Base-by-base conservation (phyloP, 2,797 vertebrate species). In the Geotrypetes seraphini region DNA sequence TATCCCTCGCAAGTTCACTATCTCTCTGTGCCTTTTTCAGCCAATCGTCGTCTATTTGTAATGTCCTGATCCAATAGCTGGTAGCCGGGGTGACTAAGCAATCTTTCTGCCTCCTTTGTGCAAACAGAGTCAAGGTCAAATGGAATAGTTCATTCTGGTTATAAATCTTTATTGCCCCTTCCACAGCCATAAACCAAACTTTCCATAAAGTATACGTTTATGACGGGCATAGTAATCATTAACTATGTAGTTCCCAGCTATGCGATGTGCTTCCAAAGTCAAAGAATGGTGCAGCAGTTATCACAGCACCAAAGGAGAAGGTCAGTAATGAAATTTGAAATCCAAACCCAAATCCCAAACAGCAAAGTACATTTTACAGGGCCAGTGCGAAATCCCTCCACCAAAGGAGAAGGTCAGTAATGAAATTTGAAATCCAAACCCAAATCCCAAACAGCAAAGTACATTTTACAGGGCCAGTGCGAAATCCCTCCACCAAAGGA, bases 91-190 rank as follows among this genome's bases (percentile, higher is more conserved):
- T 56, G 25, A 2, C 63, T 65, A 39, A 68, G 47, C 47, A 50
- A 28, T 35, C 28, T 46, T 16, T 51, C 7, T 52, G 52, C 50
- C 53, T 66, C 57, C 55, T 34, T 47, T 56, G 2, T 5, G 50
- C 32, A 65, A 67, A 67, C 51, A 66, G 65, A 64, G 56, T 69
- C 70, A 78, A 75, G 63, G 71, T 60, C 62, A 75, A 60, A 66
- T 46, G 15, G 18, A 58, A 18, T 40, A 29, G 57, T 68, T 69
- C 62, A 74, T 56, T 62, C 31, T 42, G 32, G 55, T 44, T 39
- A 51, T 75, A 69, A 55, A 66, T 36, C 37, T 68, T 70, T 69
- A 71, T 56, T 56, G 34, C 52, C 38, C 47, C 2, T 39, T 39
- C 28, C 47, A 47, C 50, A 37, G 7, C 42, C 39, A 25, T 46